Base-by-base conservation (phyloP, 53 echinoderm and acorn worm species). In the Stichopus horrens region DNA sequence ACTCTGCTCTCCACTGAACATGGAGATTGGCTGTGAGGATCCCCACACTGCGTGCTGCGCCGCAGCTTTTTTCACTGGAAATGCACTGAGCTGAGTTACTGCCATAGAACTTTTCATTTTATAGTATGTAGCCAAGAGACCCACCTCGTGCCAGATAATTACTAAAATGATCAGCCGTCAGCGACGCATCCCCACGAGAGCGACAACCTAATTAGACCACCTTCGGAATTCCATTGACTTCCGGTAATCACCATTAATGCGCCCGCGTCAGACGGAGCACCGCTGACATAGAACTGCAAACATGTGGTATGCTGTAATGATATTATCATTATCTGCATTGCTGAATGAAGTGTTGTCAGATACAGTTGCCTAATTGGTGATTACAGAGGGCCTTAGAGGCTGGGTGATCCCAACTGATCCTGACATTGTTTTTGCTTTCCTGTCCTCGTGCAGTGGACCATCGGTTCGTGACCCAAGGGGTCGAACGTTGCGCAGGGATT, bases 261-360 rank as follows among this genome's bases (percentile, higher is more conserved):
- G 19, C 71, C 11, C 8, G 59, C 4, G 18, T 71, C 18, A 7
- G 16, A 71, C 37, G 14, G 14, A 13, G 16, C 80, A 80, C 56
- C 56, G 9, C 37, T 37, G 37, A 37, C 37, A 37, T 37, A 2
- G 37, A 37, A 9, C 57, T 53, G 9, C 19, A 22, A 56, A 58
- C 80, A 80, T 54, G 54, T 80, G 80, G 80, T 80, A 80, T 80
- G 80, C 80, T 21, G 56, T 80, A 80, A 80, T 80, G 80, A 80
- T 80, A 80, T 80, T 80, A 57, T 80, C 80, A 80, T 80, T 80
- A 80, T 7, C 57, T 55, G 80, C 22, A 58, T 80, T 80, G 80
- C 55, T 80, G 71, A 71, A 13, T 55, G 80, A 58, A 71, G 71
- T 71, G 54, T n/a, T 80, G 80, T 80, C 58, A 57, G 80, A 80